Evolutionary conservation across 2,888 invertebrate species (phyloP).

Genomic region (Chironomus tentans): DNA sequence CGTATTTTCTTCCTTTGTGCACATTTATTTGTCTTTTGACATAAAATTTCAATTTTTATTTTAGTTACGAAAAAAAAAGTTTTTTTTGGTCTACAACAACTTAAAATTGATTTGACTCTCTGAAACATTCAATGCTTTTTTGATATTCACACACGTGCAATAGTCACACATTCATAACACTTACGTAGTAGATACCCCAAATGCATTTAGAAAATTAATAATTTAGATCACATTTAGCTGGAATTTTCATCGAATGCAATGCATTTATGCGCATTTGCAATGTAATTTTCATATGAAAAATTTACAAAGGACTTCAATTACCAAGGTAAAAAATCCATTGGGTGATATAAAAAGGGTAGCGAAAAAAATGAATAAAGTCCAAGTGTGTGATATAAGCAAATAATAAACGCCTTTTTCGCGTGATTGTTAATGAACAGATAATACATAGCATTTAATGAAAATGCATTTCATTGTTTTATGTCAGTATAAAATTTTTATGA

Average conservation of each 20-base stretch:
- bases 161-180: no score
- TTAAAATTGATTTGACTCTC: no score
- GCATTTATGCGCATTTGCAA: neutral
- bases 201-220: no score
- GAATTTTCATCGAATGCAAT: no score
- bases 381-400: neutral
- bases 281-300: neutral
- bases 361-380: neutral
- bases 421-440: slow-evolving; percentile 4
- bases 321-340: neutral
- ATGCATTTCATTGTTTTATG: neutral
- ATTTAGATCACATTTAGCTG: no score
- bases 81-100: no score
- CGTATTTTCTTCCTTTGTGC: neutral
- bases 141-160: no score
- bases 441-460: slow-evolving; percentile 1
- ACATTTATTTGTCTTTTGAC: no score
- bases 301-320: neutral
- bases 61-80: no score
- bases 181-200: no score
- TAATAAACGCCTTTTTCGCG: slow-evolving; percentile 10
- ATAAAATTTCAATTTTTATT: no score
- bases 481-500: neutral
- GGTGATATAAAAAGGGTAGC: neutral
- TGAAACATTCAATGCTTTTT: no score